Conservation (phyloP, 2,113 vertebrate species). For the Campylorhamphus procurvoides region DNA sequence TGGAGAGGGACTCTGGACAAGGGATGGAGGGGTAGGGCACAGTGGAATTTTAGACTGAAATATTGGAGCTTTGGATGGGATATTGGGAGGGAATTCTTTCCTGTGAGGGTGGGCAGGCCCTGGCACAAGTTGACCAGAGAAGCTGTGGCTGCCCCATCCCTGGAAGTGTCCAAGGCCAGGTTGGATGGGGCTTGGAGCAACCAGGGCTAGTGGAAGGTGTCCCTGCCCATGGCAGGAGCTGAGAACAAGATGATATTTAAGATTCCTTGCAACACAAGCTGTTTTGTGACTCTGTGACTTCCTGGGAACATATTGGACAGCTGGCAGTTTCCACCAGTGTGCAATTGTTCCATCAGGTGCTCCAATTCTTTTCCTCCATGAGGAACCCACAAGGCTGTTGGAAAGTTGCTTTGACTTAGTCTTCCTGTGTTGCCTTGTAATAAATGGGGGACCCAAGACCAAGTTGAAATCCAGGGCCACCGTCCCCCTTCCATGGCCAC, state of each 20-base stretch:
- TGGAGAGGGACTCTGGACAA: neutral
- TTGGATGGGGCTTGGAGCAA: fast-evolving
- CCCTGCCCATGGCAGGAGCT: neutral
- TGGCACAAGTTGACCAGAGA: fast-evolving
- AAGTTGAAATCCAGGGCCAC: neutral
- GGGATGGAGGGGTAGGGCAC: fast-evolving
- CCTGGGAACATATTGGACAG: fast-evolving
- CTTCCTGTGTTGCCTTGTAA: neutral
- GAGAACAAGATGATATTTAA: neutral
- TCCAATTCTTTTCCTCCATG: neutral
- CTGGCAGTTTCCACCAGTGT: neutral
- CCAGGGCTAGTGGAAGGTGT: neutral
- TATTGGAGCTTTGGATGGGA: neutral
- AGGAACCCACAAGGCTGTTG: neutral
- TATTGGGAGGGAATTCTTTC: fast-evolving
- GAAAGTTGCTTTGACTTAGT: neutral
- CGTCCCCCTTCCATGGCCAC: neutral
- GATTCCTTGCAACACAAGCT: neutral
- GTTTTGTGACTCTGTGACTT: neutral
- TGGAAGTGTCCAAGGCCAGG: neutral
- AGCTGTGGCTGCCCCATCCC: neutral
- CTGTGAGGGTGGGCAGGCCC: fast-evolving
- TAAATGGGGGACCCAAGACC: neutral
- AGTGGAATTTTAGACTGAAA: neutral
- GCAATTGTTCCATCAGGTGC: neutral